phyloP scores from a whole-genome alignment of 2,888 invertebrate genomes.

The Tipula unca region DNA sequence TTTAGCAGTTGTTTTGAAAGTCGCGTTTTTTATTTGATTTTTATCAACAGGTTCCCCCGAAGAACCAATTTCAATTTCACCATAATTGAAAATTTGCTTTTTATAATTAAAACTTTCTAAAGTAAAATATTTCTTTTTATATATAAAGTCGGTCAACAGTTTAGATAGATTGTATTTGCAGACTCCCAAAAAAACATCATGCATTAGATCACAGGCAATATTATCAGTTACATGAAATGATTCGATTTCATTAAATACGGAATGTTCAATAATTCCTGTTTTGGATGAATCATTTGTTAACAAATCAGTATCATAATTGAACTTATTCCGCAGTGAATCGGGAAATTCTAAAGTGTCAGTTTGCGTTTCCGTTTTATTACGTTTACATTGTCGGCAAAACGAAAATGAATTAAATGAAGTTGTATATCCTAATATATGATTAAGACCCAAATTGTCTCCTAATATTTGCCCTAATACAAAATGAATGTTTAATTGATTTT shows the following conservation, averaged over 20 bases:
- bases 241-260: no score
- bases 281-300: background rate
- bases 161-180: no score
- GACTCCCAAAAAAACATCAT: no score
- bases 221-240: no score
- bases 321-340: background rate
- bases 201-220: no score
- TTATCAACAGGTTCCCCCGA: slow-evolving; percentile 3
- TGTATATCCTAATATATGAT: background rate
- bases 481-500: background rate
- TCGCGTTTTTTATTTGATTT: background rate
- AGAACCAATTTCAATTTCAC: slow-evolving; percentile 22
- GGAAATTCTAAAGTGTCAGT: background rate
- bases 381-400: background rate
- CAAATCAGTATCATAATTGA: background rate
- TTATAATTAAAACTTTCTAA: slow-evolving; percentile 19
- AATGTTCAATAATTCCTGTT: background rate
- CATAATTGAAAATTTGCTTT: no score
- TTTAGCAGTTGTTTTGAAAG: slow-evolving; percentile 8
- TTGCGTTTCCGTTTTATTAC: background rate
- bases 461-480: no score
- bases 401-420: background rate
- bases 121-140: background rate
- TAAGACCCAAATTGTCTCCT: no score
- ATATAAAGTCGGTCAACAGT: slow-evolving; percentile 15